phyloP scores from a whole-genome alignment of 2,797 vertebrate genomes.

The Sebastes steindachneri region DNA sequence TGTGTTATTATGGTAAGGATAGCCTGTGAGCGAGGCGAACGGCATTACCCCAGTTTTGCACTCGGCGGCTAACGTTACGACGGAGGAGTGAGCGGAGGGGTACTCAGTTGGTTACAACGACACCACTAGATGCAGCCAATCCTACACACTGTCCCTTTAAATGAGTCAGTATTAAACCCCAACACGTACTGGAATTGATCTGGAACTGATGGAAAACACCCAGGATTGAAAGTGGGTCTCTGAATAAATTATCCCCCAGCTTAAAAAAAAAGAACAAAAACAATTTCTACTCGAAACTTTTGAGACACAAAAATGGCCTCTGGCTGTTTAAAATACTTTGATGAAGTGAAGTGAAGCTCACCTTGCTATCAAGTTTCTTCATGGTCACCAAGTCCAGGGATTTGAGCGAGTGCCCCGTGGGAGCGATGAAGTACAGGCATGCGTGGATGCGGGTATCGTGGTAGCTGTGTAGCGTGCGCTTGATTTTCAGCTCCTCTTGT shows the following conservation, averaged over 20 bases:
- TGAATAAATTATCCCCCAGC: not conserved
- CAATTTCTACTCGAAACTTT: not conserved
- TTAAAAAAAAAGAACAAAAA: not conserved
- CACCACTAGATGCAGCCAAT: too few species aligned
- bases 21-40: too few species aligned
- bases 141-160: not conserved
- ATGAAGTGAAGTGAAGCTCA: conserved; percentile 61
- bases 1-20: too few species aligned
- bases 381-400: conserved; percentile 97
- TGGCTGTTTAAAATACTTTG: not conserved
- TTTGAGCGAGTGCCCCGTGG: conserved; percentile 96
- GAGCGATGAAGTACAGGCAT: conserved; percentile 97
- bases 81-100: too few species aligned
- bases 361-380: conserved; percentile 99
- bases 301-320: not conserved
- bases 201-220: not conserved
- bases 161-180: not conserved
- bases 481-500: conserved; percentile 98
- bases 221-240: not conserved
- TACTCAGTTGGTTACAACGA: too few species aligned
- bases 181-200: not conserved
- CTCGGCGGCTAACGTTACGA: too few species aligned
- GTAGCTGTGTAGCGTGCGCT: conserved; percentile 94
- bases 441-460: conserved; percentile 96
- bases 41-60: too few species aligned